Evolutionary conservation across 2,797 vertebrate species (phyloP), one percentile per base, ranked within the genome.

Genomic region (Phoxinus dragarum): DNA sequence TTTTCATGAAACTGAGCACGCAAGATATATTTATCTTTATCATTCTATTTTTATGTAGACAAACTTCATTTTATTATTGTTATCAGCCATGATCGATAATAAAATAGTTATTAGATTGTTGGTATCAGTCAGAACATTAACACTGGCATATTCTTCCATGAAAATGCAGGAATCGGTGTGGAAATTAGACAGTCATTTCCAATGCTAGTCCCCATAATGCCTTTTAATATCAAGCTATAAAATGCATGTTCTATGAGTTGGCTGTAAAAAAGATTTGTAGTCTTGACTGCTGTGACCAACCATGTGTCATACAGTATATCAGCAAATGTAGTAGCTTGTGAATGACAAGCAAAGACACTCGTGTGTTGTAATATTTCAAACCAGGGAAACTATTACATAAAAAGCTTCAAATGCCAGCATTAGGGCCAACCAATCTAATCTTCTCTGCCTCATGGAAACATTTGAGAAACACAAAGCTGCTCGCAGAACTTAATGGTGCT

Each of bases 181-280:
- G 6, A 56, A 38, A n/a, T 5, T 11, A n/a, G 34, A n/a, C 49
- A 23, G 72, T 52, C 9, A 75, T 52, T 75, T 54, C 10, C 3
- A 6, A 75, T 56, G 21, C 19, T 54, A 56, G 10, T 56, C 11
- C 23, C 1, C 23, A n/a, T n/a, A 54, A n/a, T 75, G 47, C 5
- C 23, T 59, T 49, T 59, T 59, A 40, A 59, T n/a, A 77, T 61
- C 4, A 59, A 78, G 36, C 38, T 78, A 42, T 56, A 61, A 77
- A 78, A 80, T 6, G 47, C 52, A 56, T 52, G 75, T 66, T 80
- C 82, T 40, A 44, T 75, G 77, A 73, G 77, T 44, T 47, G 74
- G 76, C 81, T 61, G 67, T 84, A 73, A 84, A 80, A 81, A 67
- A 75, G 38, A 80, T 87, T 74, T 83, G 64, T 83, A 68, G 44